These are phyloP conservation scores for Bimastos eiseni DNA, from an alignment of 2,888 invertebrate genomes.

Conservation along the genomic window DNA sequence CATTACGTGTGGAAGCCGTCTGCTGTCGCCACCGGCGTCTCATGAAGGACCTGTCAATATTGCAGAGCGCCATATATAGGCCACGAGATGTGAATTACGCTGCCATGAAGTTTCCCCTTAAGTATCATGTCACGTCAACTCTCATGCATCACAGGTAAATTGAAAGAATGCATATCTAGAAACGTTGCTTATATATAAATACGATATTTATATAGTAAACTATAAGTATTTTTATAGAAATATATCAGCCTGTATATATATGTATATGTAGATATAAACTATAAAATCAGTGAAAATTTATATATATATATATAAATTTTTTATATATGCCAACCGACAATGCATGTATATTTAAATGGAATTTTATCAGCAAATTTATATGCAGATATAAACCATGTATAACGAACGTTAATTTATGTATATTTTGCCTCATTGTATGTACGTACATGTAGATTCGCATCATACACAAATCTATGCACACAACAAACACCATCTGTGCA, in stretches of 20 bases:
- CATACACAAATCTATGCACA: neutral
- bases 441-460: neutral
- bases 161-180: neutral
- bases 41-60: neutral
- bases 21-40: neutral
- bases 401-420: neutral
- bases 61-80: too few species aligned
- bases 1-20: neutral
- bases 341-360: too few species aligned
- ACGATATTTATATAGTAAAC: neutral
- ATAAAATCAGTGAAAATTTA: neutral
- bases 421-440: neutral
- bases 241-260: neutral
- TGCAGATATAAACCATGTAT: too few species aligned
- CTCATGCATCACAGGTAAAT: neutral
- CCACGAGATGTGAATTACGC: too few species aligned
- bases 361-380: too few species aligned
- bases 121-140: neutral
- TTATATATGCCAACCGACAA: too few species aligned
- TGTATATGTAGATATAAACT: too few species aligned
- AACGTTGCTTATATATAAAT: neutral
- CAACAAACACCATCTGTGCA: too few species aligned
- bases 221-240: neutral
- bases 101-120: neutral
- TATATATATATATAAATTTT: neutral